A percentile compares a stretch with the other conserved stretches of the same genome.
Conservation (phyloP, 2,113 vertebrate species). For the Zosterops pallidus region DNA sequence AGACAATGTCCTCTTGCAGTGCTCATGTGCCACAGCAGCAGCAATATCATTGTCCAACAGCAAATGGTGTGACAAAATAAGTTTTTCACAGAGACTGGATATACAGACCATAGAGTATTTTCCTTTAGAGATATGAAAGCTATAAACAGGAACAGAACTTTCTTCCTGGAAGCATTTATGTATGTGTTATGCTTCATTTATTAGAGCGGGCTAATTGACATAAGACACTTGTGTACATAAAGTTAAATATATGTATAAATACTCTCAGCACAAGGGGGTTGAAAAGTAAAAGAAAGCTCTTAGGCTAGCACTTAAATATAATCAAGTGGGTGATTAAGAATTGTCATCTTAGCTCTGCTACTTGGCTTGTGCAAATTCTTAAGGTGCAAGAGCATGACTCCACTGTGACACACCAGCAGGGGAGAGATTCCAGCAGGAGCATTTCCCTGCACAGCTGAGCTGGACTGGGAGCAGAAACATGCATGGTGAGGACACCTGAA, state of each 20-base stretch:
- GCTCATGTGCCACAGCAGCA: background rate
- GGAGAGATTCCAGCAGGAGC: background rate
- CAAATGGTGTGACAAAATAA: background rate
- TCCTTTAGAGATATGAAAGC: background rate
- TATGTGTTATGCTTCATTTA: background rate
- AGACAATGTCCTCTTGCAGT: background rate
- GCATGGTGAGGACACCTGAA: background rate
- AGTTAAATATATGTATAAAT: background rate
- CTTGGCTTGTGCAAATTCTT: background rate
- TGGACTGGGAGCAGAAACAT: background rate
- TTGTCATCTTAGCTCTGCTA: background rate
- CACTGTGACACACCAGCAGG: fast-evolving
- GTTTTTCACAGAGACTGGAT: background rate
- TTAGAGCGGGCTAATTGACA: background rate
- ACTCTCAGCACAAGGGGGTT: background rate
- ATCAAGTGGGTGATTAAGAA: background rate
- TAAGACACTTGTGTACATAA: background rate
- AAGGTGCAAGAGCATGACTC: background rate
- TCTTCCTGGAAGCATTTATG: background rate
- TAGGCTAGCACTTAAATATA: background rate
- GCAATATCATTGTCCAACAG: background rate
- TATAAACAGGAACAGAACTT: background rate
- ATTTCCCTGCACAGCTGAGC: fast-evolving
- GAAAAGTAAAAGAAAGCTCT: background rate
- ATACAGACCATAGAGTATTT: background rate